Evolutionary conservation across 92 coral and sea anemone species (phyloP).

Genomic region (Porites cylindrica): DNA sequence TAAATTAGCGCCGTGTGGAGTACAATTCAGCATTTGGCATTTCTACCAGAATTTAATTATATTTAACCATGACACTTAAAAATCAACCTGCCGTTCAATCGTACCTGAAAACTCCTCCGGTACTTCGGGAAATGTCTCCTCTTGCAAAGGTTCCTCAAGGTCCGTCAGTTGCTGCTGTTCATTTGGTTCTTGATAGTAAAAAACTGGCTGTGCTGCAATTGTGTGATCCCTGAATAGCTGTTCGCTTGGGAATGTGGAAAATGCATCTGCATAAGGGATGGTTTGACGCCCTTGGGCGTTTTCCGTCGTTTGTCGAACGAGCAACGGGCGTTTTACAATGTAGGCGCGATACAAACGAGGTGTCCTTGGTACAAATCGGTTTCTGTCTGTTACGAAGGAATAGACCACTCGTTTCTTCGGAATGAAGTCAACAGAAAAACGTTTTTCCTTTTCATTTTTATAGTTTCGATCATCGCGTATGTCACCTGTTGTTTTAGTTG

Average conservation of each 20-base stretch:
- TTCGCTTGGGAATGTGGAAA: constrained; percentile 4
- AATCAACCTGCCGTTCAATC: neutral
- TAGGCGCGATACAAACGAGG: constrained; percentile 37
- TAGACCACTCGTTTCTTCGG: constrained; percentile 64
- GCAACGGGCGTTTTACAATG: constrained; percentile 29
- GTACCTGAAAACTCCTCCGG: constrained; percentile 61
- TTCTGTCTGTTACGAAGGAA: constrained; percentile 67
- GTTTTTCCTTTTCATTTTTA: constrained; percentile 31
- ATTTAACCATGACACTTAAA: neutral
- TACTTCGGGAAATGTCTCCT: constrained; percentile 20
- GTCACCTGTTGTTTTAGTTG: constrained; percentile 42
- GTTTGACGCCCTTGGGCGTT: constrained; percentile 39
- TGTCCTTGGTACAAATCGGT: constrained; percentile 55
- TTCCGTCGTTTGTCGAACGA: constrained; percentile 23
- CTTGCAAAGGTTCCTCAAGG: constrained; percentile 25
- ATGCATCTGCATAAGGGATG: constrained; percentile 33
- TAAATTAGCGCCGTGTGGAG: no score
- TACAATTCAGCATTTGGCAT: no score
- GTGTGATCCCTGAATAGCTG: constrained; percentile 15
- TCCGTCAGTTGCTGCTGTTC: constrained; percentile 14
- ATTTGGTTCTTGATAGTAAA: constrained; percentile 19
- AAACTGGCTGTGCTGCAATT: constrained; percentile 18
- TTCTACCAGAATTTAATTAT: neutral
- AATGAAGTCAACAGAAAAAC: constrained; percentile 9
- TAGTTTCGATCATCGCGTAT: constrained; percentile 6